phyloP scores from a whole-genome alignment of 1,140 invertebrate species.

The Heterodera carotae region DNA sequence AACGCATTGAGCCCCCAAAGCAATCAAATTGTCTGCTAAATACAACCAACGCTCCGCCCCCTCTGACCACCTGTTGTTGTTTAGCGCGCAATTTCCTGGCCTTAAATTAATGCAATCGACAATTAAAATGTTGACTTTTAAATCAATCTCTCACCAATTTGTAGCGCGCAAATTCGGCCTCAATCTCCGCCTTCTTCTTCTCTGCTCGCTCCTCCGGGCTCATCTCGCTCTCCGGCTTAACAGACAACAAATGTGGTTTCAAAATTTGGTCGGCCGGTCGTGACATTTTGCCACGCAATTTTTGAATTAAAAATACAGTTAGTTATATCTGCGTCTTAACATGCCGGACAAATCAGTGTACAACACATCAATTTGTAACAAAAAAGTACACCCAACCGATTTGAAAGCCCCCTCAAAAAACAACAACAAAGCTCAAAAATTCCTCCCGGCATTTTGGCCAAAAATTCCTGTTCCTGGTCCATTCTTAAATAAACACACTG shows the following conservation, averaged over 20 bases:
- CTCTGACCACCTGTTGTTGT: slow-evolving; percentile 16
- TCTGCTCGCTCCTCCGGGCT: slow-evolving; percentile 62
- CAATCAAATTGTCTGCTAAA: too few relatives aligned
- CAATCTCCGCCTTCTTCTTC: slow-evolving; percentile 62
- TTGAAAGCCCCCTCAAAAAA: too few relatives aligned
- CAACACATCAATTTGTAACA: too few relatives aligned
- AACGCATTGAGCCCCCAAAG: not conserved
- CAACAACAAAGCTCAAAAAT: too few relatives aligned
- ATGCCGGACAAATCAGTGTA: too few relatives aligned
- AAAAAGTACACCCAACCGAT: too few relatives aligned
- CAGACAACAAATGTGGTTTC: not conserved
- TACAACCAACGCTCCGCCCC: not conserved
- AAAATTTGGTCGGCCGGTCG: not conserved
- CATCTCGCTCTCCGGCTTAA: slow-evolving; percentile 51
- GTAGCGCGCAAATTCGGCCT: slow-evolving; percentile 64
- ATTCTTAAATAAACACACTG: too few relatives aligned
- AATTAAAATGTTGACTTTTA: slow-evolving; percentile 29
- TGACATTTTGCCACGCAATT: not conserved
- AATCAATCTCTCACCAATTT: slow-evolving; percentile 59
- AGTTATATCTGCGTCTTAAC: too few relatives aligned
- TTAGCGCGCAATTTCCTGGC: slow-evolving; percentile 13
- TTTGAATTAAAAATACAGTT: too few relatives aligned
- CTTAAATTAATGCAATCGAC: not conserved
- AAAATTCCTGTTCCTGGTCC: too few relatives aligned
- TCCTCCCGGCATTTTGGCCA: too few relatives aligned